A percentile compares a stretch with the other conserved stretches of the same genome.
These are phyloP conservation scores for Macrostomum lignano DNA, from an alignment of 1,140 invertebrate genomes.

Conservation along the genomic window DNA sequence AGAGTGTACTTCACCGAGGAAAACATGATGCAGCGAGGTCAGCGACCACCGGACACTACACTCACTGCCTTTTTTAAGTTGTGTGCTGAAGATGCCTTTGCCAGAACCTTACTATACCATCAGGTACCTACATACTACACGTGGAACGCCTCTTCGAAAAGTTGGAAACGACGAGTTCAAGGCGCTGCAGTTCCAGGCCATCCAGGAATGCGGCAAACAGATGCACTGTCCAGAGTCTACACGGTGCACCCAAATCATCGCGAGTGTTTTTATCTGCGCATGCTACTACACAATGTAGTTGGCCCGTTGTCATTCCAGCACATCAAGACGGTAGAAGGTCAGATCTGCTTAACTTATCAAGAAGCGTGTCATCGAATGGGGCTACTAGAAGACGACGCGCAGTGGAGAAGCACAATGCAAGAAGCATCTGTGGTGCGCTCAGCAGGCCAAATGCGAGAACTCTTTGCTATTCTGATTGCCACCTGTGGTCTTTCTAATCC, in stretches of 20 bases:
- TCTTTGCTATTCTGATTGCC: constrained; percentile 5
- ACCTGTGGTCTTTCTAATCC: constrained; percentile 3
- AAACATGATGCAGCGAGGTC: constrained; percentile 12
- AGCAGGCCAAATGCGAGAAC: constrained; percentile 16
- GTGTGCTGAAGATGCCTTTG: constrained; percentile 15
- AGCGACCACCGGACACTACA: constrained; percentile 17
- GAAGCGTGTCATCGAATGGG: constrained; percentile 18
- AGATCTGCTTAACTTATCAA: constrained; percentile 23
- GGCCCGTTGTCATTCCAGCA: constrained; percentile 21
- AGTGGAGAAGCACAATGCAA: constrained; percentile 20
- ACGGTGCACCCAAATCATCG: constrained; percentile 17
- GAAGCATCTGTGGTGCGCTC: constrained; percentile 14
- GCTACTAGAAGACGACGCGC: constrained; percentile 22
- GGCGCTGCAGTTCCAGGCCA: not conserved
- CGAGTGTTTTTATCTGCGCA: constrained; percentile 23
- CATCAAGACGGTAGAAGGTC: constrained; percentile 24
- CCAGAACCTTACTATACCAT: constrained; percentile 12
- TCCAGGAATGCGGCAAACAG: constrained; percentile 1
- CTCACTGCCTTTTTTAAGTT: constrained; percentile 22
- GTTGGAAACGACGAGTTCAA: constrained; percentile 5
- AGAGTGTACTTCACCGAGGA: constrained; percentile 18
- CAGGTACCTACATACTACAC: constrained; percentile 16
- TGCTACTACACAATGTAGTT: constrained; percentile 25
- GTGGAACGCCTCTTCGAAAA: constrained; percentile 10
- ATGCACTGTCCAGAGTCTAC: constrained; percentile 13